Evolutionary conservation across 1,140 invertebrate genomes (phyloP).

Genomic region (Leptinotarsa defecta): DNA sequence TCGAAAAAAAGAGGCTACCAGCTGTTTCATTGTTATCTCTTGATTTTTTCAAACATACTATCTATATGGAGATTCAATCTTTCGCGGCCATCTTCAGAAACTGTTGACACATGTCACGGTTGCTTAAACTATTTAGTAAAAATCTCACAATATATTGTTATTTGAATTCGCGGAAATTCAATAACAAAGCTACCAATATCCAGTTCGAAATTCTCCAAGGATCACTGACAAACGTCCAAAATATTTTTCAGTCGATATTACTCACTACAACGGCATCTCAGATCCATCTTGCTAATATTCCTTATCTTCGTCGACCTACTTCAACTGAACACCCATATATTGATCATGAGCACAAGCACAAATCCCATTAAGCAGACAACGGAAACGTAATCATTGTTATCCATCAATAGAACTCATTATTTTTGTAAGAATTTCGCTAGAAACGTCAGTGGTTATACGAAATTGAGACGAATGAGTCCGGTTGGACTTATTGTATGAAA

Average conservation of each 20-base stretch:
- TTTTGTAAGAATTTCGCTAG: neutral
- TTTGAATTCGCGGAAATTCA: too few species aligned
- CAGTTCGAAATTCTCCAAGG: too few species aligned
- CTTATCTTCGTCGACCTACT: neutral
- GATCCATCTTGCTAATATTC: neutral
- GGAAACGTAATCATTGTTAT: slow-evolving; percentile 2
- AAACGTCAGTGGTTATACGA: neutral
- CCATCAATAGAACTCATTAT: neutral
- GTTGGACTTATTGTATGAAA: neutral
- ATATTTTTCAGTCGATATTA: neutral
- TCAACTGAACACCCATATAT: neutral
- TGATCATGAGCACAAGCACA: neutral
- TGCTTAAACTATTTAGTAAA: too few species aligned
- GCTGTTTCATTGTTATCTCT: too few species aligned
- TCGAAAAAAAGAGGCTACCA: too few species aligned
- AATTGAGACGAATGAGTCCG: neutral
- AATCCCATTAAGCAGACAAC: neutral
- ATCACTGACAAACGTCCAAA: too few species aligned
- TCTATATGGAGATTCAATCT: too few species aligned
- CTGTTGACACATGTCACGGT: too few species aligned
- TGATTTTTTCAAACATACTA: too few species aligned
- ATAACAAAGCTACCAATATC: too few species aligned
- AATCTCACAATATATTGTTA: too few species aligned
- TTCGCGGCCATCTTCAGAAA: too few species aligned
- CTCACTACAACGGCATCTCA: neutral